Conservation (phyloP, 2,888 invertebrate species). For the Iselma pallidipennis region DNA sequence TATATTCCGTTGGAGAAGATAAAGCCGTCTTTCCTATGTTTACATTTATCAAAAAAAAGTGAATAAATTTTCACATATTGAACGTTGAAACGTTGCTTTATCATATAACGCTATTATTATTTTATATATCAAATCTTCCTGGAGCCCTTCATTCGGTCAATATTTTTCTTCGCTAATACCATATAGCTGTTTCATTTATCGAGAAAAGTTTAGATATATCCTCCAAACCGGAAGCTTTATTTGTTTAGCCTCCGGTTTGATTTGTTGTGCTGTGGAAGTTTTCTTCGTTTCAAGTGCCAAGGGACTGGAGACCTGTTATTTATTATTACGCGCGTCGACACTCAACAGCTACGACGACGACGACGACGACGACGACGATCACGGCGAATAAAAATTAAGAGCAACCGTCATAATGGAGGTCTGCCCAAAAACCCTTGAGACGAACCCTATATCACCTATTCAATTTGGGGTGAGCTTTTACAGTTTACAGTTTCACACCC, state of each 20-base stretch:
- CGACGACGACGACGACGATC: background rate
- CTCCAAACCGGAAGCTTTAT: background rate
- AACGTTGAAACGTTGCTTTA: too few species aligned
- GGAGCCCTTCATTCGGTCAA: background rate
- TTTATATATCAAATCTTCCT: too few species aligned
- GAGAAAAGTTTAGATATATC: background rate
- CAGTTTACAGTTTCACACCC: conserved; percentile 47
- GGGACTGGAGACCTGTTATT: background rate
- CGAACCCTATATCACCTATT: conserved; percentile 44
- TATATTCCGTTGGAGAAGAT: too few species aligned
- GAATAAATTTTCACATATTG: too few species aligned
- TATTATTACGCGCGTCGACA: background rate
- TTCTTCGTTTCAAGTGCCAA: background rate
- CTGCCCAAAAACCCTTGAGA: conserved; percentile 22
- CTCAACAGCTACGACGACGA: background rate
- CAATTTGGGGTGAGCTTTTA: conserved; percentile 44
- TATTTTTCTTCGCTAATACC: too few species aligned
- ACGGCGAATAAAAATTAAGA: conserved; percentile 3
- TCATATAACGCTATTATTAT: too few species aligned
- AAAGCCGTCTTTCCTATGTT: too few species aligned
- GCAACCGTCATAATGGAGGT: conserved; percentile 4
- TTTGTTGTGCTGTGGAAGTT: background rate
- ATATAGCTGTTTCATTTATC: too few species aligned
- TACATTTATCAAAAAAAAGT: too few species aligned
- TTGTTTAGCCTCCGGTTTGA: background rate